phyloP scores from a whole-genome alignment of 2,888 invertebrate species.

The Apomyelois bistriatella region DNA sequence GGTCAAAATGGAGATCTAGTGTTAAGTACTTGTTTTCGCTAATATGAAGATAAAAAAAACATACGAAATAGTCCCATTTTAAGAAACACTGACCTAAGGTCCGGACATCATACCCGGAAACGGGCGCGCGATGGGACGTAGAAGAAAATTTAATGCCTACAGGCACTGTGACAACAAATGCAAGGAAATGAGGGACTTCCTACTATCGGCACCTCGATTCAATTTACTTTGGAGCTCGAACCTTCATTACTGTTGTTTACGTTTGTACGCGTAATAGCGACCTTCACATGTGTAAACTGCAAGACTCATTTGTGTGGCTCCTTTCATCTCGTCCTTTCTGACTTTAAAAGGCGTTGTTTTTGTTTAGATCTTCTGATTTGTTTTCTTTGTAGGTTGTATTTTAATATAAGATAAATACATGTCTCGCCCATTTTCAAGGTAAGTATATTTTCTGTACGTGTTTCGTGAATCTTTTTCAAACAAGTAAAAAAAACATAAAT shows the following conservation, averaged over 20 bases:
- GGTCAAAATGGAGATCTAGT: too few species aligned
- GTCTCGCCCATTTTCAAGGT: too few species aligned
- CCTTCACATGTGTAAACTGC: slow-evolving; percentile 12
- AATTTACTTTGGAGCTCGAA: slow-evolving; percentile 57
- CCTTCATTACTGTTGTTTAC: slow-evolving; percentile 36
- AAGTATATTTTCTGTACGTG: too few species aligned
- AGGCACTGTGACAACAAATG: slow-evolving; percentile 60
- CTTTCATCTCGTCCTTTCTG: slow-evolving; percentile 13
- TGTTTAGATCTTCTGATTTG: neutral
- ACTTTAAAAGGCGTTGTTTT: neutral
- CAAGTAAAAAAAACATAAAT: too few species aligned
- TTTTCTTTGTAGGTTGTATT: neutral
- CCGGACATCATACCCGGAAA: slow-evolving; percentile 61
- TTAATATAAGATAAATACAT: neutral
- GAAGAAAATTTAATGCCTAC: slow-evolving; percentile 66
- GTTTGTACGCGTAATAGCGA: slow-evolving; percentile 12
- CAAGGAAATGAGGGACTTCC: slow-evolving; percentile 74
- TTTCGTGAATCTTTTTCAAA: too few species aligned
- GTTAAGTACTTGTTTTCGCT: too few species aligned
- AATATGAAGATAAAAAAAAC: too few species aligned
- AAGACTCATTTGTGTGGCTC: slow-evolving; percentile 19
- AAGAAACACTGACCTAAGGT: slow-evolving; percentile 19
- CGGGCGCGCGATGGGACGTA: slow-evolving; percentile 43
- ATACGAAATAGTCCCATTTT: neutral
- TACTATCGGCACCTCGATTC: slow-evolving; percentile 65